Percentiles rank a stretch among this genome's conserved stretches.
Evolutionary conservation across 2,113 vertebrate species (phyloP).

Genomic region (Panurus biarmicus): DNA sequence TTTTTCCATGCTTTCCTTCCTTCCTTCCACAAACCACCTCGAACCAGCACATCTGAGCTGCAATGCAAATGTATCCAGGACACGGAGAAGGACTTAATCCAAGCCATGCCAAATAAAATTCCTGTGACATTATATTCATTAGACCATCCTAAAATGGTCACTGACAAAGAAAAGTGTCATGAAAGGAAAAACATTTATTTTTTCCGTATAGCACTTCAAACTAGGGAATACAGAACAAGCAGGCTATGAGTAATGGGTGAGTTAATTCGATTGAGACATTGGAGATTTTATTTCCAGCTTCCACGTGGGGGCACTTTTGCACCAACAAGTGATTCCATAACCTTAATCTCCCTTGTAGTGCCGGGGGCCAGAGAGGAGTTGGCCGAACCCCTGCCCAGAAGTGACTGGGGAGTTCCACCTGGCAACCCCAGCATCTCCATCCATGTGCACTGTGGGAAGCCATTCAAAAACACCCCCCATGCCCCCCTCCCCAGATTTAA

Average conservation of each 20-base stretch:
- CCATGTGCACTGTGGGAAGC: neutral
- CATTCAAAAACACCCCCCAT: neutral
- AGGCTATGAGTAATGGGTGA: neutral
- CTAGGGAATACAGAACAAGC: neutral
- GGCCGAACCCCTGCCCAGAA: neutral
- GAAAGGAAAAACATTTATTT: neutral
- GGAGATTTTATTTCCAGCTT: slow-evolving; percentile 8
- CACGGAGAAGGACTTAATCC: neutral
- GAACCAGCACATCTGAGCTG: neutral
- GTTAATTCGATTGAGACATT: neutral
- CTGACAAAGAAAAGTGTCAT: neutral
- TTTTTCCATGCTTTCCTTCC: neutral
- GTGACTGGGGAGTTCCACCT: neutral
- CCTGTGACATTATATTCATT: neutral
- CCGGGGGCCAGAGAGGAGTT: neutral
- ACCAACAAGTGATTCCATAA: neutral
- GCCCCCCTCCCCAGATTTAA: neutral
- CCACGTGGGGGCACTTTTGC: slow-evolving; percentile 57
- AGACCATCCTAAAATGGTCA: neutral
- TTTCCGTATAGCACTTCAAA: neutral
- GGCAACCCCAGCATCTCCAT: neutral
- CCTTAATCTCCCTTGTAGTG: neutral
- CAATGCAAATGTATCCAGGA: neutral
- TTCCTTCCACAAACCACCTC: neutral
- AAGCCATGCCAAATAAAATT: neutral